These are phyloP conservation scores for Lateolabrax maculatus DNA, from an alignment of 2,797 vertebrate genomes.

Conservation along the genomic window DNA sequence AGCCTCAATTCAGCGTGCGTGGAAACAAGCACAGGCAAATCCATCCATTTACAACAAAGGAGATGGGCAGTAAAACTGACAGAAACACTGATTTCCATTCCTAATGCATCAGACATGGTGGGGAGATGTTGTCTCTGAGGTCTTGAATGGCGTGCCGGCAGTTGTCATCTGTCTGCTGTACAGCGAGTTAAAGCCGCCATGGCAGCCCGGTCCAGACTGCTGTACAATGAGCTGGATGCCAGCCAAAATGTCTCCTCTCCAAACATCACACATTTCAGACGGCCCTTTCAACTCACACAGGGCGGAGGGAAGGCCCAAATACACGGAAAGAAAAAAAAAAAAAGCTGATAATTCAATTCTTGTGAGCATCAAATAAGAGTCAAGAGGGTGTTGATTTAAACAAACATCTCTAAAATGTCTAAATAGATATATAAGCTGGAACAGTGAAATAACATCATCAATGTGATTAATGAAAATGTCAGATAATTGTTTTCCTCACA, in stretches of 20 bases:
- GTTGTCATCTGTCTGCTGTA: constrained; percentile 77
- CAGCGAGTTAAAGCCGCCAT: constrained; percentile 69
- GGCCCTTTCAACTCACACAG: constrained; percentile 70
- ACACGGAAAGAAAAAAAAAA: constrained; percentile 1
- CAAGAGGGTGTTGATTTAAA: constrained; percentile 36
- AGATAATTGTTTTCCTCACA: constrained; percentile 67
- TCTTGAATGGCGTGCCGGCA: constrained; percentile 63
- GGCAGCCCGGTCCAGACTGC: constrained; percentile 78
- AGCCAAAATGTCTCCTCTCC: constrained; percentile 85
- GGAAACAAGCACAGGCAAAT: constrained; percentile 51
- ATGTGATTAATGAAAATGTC: constrained; percentile 68
- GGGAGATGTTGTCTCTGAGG: constrained; percentile 65
- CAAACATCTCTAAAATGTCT: constrained; percentile 27
- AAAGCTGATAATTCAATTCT: constrained; percentile 55
- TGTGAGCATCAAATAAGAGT: constrained; percentile 52
- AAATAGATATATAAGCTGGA: constrained; percentile 46
- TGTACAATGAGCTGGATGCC: constrained; percentile 83
- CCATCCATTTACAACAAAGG: constrained; percentile 54
- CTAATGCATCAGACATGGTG: constrained; percentile 73
- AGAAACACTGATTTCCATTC: constrained; percentile 65
- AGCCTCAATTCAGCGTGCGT: constrained; percentile 17
- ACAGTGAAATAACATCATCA: constrained; percentile 31
- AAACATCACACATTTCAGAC: constrained; percentile 77
- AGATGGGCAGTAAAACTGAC: constrained; percentile 46
- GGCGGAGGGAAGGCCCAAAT: constrained; percentile 48